Evolutionary conservation across 1,140 invertebrate species (phyloP).

Genomic region (Bradysia coprophila): DNA sequence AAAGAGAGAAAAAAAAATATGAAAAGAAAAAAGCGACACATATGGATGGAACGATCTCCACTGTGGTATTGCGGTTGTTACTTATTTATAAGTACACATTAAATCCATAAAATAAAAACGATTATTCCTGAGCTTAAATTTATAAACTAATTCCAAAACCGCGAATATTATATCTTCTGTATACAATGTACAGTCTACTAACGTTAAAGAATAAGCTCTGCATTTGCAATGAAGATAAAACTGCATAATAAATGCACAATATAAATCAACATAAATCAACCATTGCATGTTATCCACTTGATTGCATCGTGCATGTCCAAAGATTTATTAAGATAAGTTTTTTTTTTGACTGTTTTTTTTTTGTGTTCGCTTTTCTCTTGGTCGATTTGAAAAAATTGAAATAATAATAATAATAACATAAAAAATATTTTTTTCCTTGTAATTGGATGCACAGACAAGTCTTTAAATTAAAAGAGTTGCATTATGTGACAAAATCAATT

Average conservation of each 20-base stretch:
- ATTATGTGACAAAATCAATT: constrained; percentile 3
- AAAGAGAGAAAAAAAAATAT: too few species aligned
- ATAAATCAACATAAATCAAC: constrained; percentile 3
- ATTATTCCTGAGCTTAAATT: not conserved
- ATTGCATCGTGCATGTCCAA: constrained; percentile 2
- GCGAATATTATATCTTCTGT: too few species aligned
- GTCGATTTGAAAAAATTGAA: too few species aligned
- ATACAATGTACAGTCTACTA: too few species aligned
- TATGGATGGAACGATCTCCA: too few species aligned
- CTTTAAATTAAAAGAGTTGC: constrained; percentile 3
- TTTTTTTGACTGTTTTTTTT: not conserved
- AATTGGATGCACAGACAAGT: constrained; percentile 2
- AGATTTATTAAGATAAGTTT: constrained; percentile 2
- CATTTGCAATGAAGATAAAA: not conserved
- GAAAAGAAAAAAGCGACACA: too few species aligned
- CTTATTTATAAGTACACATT: not conserved
- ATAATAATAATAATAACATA: too few species aligned
- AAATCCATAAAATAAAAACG: not conserved
- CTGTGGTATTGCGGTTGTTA: not conserved
- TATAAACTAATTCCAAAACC: not conserved
- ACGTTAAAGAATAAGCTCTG: too few species aligned
- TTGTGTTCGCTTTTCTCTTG: too few species aligned
- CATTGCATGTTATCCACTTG: constrained; percentile 3
- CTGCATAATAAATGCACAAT: constrained; percentile 1
- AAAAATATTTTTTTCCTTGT: not conserved